Percentiles rank a stretch among this genome's conserved stretches.
These are phyloP conservation scores for Eupsilia transversa DNA, from an alignment of 2,888 invertebrate genomes.

Conservation along the genomic window DNA sequence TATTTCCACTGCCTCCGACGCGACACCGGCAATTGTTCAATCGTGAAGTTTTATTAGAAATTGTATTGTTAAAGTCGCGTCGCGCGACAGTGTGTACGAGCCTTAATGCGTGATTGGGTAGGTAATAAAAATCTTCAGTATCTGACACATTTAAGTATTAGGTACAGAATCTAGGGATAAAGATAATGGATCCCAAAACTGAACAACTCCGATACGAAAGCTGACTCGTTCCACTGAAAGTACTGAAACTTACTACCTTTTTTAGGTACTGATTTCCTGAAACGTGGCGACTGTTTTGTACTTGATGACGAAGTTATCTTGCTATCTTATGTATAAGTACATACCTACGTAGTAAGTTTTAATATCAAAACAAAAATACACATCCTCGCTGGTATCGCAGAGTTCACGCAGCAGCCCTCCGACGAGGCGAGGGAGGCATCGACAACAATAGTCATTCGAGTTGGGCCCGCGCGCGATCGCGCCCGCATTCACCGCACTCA, in stretches of 20 bases:
- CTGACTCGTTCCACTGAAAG: background rate
- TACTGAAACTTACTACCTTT: background rate
- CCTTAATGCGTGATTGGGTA: background rate
- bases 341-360: slow-evolving; percentile 14
- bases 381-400: slow-evolving; percentile 26
- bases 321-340: background rate
- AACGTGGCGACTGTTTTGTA: background rate
- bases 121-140: background rate
- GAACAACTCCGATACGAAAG: background rate
- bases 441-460: slow-evolving; percentile 66
- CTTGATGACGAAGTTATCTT: slow-evolving; percentile 12
- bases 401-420: slow-evolving; percentile 62
- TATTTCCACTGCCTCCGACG: background rate
- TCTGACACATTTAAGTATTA: background rate
- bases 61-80: too few relatives aligned
- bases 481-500: slow-evolving; percentile 47
- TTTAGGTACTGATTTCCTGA: slow-evolving; percentile 1
- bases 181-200: background rate
- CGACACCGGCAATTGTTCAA: too few relatives aligned
- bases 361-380: slow-evolving; percentile 47
- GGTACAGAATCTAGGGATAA: background rate
- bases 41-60: too few relatives aligned
- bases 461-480: slow-evolving; percentile 56
- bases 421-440: slow-evolving; percentile 61
- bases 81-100: too few relatives aligned